Base-by-base conservation (phyloP, 2,113 vertebrate genomes). In the Hylia prasina region DNA sequence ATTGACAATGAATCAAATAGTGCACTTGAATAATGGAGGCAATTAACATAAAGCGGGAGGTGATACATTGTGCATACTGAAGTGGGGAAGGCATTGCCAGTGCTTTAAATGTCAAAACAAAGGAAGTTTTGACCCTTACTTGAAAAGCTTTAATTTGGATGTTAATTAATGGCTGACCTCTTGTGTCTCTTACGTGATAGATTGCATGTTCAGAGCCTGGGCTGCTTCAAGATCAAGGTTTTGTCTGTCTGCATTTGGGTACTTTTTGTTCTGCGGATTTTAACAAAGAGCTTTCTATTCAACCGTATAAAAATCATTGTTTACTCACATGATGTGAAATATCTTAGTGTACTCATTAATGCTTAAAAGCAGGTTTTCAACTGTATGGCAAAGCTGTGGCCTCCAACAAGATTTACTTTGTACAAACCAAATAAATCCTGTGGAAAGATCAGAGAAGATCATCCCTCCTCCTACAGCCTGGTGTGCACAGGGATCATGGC, bases 1-100 rank as follows among this genome's bases (percentile, higher is more conserved):
- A 99, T 98, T 99, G 98, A 98, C 98, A 98, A 98, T 98, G 99
- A 99, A 99, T 99, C 98, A 99, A 98, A 98, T 72, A 94, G 77
- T 96, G 83, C 96, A 97, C 96, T 98, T 99, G 99, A 99, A 98
- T 98, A 99, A 99, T 98, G 97, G 98, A 98, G 97, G 97, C 98
- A 99, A 99, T 99, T 99, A 99, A 98, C 97, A 97, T 97, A 97
- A 98, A 98, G 97, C 96, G 86, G 81, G 97, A 81, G 93, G 96
- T 94, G 82, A 77, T 92, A 82, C 81, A 53, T 48, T 89, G 93
- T 94, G 97, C 93, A 97, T 97, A 44, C 92, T 96, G 94, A 98
- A 72, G 2, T 27, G 72, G 68, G 56, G 90, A 97, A 93, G 90
- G 70, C 57, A 53, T 54, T 30, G 72, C 79, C 79, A 66, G 96